Evolutionary conservation across 2,113 vertebrate genomes (phyloP), one percentile per base, ranked within the genome.

Genomic region (Menura novaehollandiae): DNA sequence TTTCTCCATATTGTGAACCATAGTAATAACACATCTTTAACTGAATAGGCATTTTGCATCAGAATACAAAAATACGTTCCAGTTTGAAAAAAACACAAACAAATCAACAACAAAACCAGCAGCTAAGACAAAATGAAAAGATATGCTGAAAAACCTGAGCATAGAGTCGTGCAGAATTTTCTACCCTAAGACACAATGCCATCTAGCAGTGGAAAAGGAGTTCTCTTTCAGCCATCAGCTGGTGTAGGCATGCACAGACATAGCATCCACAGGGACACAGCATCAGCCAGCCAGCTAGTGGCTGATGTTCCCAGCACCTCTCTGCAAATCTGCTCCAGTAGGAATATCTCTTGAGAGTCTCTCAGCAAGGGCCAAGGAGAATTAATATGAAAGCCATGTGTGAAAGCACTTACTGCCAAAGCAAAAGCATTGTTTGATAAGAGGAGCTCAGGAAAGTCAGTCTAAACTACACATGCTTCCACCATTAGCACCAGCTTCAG

Each of bases 341-440:
- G 17, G 37, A 75, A n/a, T 43, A 41, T 7, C 24, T 43, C 51
- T 49, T 37, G 16, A 22, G 32, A 69, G 8, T 20, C 15, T 92
- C 13, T 28, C 32, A 55, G 20, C 37, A 64, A 55, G n/a, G 62
- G 30, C 9, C 41, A 35, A 27, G 41, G 24, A 75, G 10, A 85
- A 41, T 62, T 74, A n/a, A 32, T 26, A 56, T 2, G 12, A 74
- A 68, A 33, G 16, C 13, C 0, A 0, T 16, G 15, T 39, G 52
- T 20, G 24, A 89, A 85, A 79, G 7, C 33, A 87, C 7, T 67
- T 66, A 12, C 19, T 58, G 5, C 15, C 59, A 63, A 77, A 86
- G 41, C 17, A n/a, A 24, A 69, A 73, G 32, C 6, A n/a, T 7
- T 27, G 11, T 19, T 86, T 43, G 43, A 18, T 44, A 58, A 67